A percentile compares a stretch with the other conserved stretches of the same genome.
Evolutionary conservation across 2,888 invertebrate genomes (phyloP).

Genomic region (Polyommatus iphigenia): DNA sequence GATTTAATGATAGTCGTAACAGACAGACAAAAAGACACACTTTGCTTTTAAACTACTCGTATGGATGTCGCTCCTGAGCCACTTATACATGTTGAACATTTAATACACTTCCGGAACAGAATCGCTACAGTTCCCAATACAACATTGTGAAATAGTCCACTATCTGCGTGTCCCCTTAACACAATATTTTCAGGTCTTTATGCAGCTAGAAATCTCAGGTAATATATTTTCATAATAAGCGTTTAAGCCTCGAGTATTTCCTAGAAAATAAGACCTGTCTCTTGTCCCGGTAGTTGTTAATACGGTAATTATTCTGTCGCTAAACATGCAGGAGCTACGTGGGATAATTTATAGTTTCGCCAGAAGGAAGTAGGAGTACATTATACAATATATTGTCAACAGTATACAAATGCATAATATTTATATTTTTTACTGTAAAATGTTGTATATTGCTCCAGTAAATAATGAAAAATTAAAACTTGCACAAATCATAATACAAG

Average conservation of each 20-base stretch:
- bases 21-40: too few species aligned
- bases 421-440: neutral
- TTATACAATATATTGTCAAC: neutral
- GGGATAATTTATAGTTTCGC: neutral
- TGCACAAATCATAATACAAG: too few species aligned
- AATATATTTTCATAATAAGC: conserved; percentile 26
- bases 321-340: conserved; percentile 7
- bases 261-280: conserved; percentile 20
- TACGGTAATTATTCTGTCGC: conserved; percentile 22
- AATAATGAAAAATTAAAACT: too few species aligned
- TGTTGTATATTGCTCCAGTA: too few species aligned
- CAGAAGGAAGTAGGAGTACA: neutral
- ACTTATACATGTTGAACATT: neutral
- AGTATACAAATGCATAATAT: neutral
- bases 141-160: neutral
- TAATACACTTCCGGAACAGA: neutral
- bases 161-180: neutral
- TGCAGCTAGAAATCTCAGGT: neutral
- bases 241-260: conserved; percentile 16
- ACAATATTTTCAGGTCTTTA: neutral
- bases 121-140: neutral
- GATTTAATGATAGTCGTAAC: too few species aligned
- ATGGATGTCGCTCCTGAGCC: neutral
- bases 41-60: too few species aligned
- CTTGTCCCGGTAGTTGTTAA: conserved; percentile 4